Evolutionary conservation across 2,888 invertebrate species (phyloP).

Genomic region (Polyommatus iphigenia): DNA sequence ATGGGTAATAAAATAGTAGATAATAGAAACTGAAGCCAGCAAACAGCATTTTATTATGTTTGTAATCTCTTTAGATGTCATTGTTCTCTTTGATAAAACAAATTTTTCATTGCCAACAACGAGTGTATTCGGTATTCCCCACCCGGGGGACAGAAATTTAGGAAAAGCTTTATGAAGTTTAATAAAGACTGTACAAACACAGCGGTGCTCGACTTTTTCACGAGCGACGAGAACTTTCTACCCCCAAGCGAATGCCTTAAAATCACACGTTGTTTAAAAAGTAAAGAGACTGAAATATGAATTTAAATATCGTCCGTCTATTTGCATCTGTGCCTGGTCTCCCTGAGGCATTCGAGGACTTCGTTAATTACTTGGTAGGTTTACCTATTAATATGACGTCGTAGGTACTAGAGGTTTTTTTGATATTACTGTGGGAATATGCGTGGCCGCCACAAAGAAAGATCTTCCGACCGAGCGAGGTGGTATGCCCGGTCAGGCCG

Average conservation of each 20-base stretch:
- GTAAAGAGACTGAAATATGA: conserved; percentile 6
- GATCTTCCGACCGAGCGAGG: too few relatives aligned
- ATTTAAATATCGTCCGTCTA: not conserved
- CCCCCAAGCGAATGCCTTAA: conserved; percentile 11
- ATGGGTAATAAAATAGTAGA: not conserved
- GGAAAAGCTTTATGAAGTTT: conserved; percentile 26
- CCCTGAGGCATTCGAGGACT: not conserved
- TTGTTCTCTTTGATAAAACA: not conserved
- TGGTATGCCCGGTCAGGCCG: too few relatives aligned
- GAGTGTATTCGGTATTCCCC: not conserved
- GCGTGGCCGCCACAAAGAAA: too few relatives aligned
- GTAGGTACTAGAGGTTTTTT: too few relatives aligned
- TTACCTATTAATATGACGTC: not conserved
- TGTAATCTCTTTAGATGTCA: conserved; percentile 3
- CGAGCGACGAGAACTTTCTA: conserved; percentile 11
- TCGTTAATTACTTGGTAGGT: not conserved
- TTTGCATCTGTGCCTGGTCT: not conserved
- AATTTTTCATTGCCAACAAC: not conserved
- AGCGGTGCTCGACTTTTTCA: conserved; percentile 17
- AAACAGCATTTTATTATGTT: not conserved
- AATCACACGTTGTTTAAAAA: conserved; percentile 12
- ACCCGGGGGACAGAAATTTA: conserved; percentile 24
- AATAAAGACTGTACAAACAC: conserved; percentile 24
- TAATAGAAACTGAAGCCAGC: not conserved
- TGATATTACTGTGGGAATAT: too few relatives aligned